A percentile compares a stretch with the other conserved stretches of the same genome.
These are phyloP conservation scores for Pedetes capensis DNA, from an alignment of 2,113 vertebrate species.

Conservation along the genomic window DNA sequence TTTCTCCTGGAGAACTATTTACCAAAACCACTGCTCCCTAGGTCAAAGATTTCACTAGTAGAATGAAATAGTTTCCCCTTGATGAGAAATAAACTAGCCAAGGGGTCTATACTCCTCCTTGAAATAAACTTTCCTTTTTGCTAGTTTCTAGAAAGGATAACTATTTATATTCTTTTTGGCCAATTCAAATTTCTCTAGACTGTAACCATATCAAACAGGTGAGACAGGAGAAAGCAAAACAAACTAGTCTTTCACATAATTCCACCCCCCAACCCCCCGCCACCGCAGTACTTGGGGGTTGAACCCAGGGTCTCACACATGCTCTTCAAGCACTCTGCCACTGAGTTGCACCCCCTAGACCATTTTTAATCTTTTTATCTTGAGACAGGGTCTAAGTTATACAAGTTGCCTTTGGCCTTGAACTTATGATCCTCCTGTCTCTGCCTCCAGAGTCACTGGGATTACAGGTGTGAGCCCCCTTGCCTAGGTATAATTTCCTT, in stretches of 20 bases:
- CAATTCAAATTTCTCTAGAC: not conserved
- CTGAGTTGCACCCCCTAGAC: too few relatives aligned
- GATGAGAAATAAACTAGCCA: not conserved
- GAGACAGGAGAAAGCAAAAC: not conserved
- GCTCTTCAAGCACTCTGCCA: too few relatives aligned
- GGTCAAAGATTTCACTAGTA: slow-evolving; percentile 37
- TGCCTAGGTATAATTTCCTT: not conserved
- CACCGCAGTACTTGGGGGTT: too few relatives aligned
- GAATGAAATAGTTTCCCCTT: not conserved
- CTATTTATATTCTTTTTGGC: not conserved
- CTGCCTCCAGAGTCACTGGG: too few relatives aligned
- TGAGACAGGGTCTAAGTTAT: too few relatives aligned
- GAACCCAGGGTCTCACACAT: too few relatives aligned
- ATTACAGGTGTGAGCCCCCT: too few relatives aligned
- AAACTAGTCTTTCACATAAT: not conserved
- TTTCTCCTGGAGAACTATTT: not conserved
- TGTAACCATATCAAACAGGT: not conserved
- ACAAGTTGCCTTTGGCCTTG: too few relatives aligned
- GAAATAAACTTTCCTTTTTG: not conserved
- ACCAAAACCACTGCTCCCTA: not conserved
- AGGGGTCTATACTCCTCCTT: not conserved
- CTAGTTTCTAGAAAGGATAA: not conserved
- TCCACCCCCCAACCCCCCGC: too few relatives aligned
- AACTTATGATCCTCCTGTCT: too few relatives aligned
- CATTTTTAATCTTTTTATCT: too few relatives aligned